phyloP scores from a whole-genome alignment of 2,888 invertebrate species.

The Sialis fuliginosa region DNA sequence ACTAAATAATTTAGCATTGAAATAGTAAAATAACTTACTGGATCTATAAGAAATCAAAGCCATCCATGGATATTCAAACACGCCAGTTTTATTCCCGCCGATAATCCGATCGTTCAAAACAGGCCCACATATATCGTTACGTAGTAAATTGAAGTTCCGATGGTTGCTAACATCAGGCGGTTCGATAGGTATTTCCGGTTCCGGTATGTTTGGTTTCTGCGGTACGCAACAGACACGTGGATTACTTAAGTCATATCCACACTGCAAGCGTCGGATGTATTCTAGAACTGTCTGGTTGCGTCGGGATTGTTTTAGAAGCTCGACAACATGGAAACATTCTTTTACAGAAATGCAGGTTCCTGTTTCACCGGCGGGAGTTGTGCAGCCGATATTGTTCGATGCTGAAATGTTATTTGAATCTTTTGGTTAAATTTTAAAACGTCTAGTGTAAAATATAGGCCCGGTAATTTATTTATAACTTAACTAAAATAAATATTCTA shows the following conservation, averaged over 20 bases:
- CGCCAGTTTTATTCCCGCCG: constrained; percentile 37
- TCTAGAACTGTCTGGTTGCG: constrained; percentile 22
- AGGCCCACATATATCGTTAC: constrained; percentile 34
- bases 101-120: constrained; percentile 34
- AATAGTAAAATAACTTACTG: too few relatives aligned
- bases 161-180: constrained; percentile 24
- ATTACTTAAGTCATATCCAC: constrained; percentile 38
- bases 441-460: too few relatives aligned
- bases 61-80: constrained; percentile 62
- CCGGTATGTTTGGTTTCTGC: background rate
- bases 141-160: constrained; percentile 22
- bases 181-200: background rate
- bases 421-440: too few relatives aligned
- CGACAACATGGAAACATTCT: constrained; percentile 24
- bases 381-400: constrained; percentile 16
- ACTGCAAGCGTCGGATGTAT: constrained; percentile 43
- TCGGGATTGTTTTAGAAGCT: constrained; percentile 24
- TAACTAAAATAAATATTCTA: too few relatives aligned
- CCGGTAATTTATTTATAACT: too few relatives aligned
- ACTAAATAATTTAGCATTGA: too few relatives aligned
- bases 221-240: constrained; percentile 39
- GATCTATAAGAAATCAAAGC: constrained; percentile 42
- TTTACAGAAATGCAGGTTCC: constrained; percentile 32
- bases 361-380: constrained; percentile 21
- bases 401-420: too few relatives aligned